Evolutionary conservation across 2,888 invertebrate species (phyloP).

Genomic region (Eupithecia abbreviata): DNA sequence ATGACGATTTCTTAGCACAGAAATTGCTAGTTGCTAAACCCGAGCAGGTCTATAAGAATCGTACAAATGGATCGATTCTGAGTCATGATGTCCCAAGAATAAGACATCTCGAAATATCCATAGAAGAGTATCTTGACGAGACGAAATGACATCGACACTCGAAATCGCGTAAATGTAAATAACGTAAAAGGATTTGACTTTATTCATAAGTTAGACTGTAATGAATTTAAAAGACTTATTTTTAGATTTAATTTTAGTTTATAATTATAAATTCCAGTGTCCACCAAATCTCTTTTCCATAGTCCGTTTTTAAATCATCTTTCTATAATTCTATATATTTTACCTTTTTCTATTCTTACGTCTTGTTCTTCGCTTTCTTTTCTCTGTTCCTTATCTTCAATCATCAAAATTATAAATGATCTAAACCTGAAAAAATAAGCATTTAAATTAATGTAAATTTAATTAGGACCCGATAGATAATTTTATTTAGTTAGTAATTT

Average conservation of each 20-base stretch:
- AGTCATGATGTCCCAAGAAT: conserved; percentile 10
- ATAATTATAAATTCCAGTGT: conserved; percentile 56
- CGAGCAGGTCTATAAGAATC: conserved; percentile 5
- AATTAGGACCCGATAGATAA: conserved; percentile 32
- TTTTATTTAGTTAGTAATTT: conserved; percentile 44
- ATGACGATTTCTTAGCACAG: conserved; percentile 13
- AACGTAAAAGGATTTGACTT: conserved; percentile 69
- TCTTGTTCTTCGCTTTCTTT: conserved; percentile 16
- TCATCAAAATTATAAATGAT: conserved; percentile 32
- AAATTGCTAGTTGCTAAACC: conserved; percentile 17
- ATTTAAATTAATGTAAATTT: conserved; percentile 43
- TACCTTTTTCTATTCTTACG: not conserved
- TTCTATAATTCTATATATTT: not conserved
- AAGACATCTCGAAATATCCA: conserved; percentile 17
- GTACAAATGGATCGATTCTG: conserved; percentile 6
- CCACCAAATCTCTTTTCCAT: conserved; percentile 34
- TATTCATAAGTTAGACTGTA: conserved; percentile 56
- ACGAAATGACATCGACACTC: conserved; percentile 39
- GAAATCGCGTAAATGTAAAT: conserved; percentile 52
- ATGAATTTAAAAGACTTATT: conserved; percentile 77
- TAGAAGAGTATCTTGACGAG: conserved; percentile 27
- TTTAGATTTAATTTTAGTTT: conserved; percentile 55
- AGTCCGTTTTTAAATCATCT: not conserved
- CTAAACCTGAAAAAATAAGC: conserved; percentile 39
- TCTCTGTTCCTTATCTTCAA: not conserved